phyloP scores from a whole-genome alignment of 2,113 vertebrate species.

The Porphyrio hochstetteri region DNA sequence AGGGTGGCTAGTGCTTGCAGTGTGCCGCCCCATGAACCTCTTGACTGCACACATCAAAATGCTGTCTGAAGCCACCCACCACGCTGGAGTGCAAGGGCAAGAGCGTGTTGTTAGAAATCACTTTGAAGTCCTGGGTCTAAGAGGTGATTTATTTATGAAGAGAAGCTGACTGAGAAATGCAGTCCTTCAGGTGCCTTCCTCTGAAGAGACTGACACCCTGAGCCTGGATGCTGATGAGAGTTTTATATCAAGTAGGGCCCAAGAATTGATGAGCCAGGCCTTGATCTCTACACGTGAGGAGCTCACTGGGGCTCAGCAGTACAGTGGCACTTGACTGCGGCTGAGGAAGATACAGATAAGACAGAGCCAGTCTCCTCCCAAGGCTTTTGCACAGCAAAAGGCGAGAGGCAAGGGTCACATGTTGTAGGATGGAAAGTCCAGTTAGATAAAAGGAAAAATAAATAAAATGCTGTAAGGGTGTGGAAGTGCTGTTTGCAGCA shows the following conservation, averaged over 20 bases:
- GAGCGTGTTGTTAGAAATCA: background rate
- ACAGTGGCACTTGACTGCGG: background rate
- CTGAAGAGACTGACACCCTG: background rate
- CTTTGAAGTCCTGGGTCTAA: background rate
- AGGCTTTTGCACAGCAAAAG: background rate
- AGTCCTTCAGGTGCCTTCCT: background rate
- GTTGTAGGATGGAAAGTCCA: background rate
- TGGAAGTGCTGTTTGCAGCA: background rate
- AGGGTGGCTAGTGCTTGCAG: background rate
- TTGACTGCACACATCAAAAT: background rate
- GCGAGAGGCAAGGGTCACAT: background rate
- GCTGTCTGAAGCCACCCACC: background rate
- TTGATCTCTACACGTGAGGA: background rate
- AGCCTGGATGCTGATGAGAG: background rate
- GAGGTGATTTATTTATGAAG: background rate
- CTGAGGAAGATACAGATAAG: background rate
- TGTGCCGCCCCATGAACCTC: background rate
- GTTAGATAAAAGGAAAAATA: background rate
- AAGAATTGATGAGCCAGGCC: background rate
- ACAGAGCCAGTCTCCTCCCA: background rate
- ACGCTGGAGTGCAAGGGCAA: background rate
- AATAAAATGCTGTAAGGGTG: background rate
- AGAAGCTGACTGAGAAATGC: background rate
- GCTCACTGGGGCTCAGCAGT: background rate
- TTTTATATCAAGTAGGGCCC: background rate